A percentile compares a stretch with the other conserved stretches of the same genome.
phyloP scores from a whole-genome alignment of 2,888 invertebrate genomes.

The Thera britannica region DNA sequence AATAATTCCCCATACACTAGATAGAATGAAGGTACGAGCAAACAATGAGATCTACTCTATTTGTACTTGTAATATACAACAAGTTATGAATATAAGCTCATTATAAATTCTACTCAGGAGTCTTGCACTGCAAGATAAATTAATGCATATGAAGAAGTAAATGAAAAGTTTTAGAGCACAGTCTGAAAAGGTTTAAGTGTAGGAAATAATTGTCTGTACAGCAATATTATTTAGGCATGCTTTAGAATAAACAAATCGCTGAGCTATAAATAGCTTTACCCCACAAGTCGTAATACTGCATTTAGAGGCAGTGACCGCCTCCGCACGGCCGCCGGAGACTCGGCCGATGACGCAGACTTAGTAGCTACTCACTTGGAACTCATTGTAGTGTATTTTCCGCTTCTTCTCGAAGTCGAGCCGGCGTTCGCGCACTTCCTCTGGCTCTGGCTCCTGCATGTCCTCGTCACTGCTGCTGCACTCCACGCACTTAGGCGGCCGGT shows the following conservation, averaged over 20 bases:
- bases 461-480: conserved; percentile 84
- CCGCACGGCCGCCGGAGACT: conserved; percentile 40
- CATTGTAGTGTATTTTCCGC: conserved; percentile 98
- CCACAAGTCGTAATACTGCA: conserved; percentile 12
- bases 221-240: neutral
- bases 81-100: conserved; percentile 3
- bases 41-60: neutral
- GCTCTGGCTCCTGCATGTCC: conserved; percentile 85
- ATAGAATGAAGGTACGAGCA: no score
- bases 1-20: no score
- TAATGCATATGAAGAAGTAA: conserved; percentile 14
- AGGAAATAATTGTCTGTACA: no score
- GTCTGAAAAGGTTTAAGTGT: neutral
- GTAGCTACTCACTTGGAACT: conserved; percentile 86
- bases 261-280: conserved; percentile 17
- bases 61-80: neutral
- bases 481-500: conserved; percentile 76
- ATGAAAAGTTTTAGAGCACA: neutral
- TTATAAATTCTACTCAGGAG: conserved; percentile 28
- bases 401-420: conserved; percentile 95
- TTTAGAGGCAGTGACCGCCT: conserved; percentile 11
- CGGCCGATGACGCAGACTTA: conserved; percentile 9
- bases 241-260: neutral
- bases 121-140: conserved; percentile 1
- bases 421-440: conserved; percentile 87